A percentile compares a stretch with the other conserved stretches of the same genome.
Conservation (phyloP, 2,113 vertebrate species). For the Sylvia atricapilla region DNA sequence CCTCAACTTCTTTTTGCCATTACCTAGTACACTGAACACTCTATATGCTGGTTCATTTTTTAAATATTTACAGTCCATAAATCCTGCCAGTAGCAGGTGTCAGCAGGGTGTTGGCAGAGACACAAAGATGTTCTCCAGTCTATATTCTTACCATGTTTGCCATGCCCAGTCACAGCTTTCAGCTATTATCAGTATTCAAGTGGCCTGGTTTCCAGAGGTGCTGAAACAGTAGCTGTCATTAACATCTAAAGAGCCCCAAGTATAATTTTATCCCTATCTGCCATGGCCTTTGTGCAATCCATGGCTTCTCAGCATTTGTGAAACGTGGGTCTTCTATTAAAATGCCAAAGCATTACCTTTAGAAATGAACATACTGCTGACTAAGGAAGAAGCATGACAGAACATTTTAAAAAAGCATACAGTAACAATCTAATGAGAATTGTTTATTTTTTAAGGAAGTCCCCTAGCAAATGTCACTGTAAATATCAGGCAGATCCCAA, state of each 20-base stretch:
- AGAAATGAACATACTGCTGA: background rate
- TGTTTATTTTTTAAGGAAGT: background rate
- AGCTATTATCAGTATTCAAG: slow-evolving; percentile 32
- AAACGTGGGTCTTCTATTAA: background rate
- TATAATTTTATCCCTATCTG: slow-evolving; percentile 21
- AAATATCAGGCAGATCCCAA: background rate
- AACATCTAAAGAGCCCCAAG: slow-evolving; percentile 15
- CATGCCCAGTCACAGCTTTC: slow-evolving; percentile 7
- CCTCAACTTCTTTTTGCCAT: background rate
- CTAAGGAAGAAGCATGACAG: background rate
- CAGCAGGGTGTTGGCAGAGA: slow-evolving; percentile 8
- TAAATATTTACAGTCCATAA: background rate
- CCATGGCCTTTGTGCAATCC: background rate
- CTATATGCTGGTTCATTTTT: background rate
- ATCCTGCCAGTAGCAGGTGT: background rate
- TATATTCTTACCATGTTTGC: slow-evolving; percentile 14
- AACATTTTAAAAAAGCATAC: background rate
- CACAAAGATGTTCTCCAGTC: background rate
- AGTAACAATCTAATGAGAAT: background rate
- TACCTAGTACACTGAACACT: background rate
- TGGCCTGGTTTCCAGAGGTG: slow-evolving; percentile 4
- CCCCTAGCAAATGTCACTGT: background rate
- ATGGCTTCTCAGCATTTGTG: background rate
- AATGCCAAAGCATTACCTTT: background rate
- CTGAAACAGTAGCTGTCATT: slow-evolving; percentile 25